Conservation (phyloP, 2,113 vertebrate species). For the Antennarius striatus region DNA sequence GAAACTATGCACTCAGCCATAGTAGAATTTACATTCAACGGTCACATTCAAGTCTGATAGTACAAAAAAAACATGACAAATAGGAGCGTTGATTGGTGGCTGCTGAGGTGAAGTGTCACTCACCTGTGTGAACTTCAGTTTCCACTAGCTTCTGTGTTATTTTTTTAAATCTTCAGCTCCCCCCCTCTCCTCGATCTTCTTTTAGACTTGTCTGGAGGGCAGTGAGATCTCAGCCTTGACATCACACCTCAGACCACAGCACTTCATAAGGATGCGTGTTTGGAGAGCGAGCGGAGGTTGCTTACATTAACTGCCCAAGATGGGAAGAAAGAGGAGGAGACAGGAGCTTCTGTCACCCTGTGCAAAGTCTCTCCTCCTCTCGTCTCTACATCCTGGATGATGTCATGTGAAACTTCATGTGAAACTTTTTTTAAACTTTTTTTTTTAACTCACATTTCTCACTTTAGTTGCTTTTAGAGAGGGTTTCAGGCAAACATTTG, state of each 20-base stretch:
- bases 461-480: background rate
- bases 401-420: constrained; percentile 12
- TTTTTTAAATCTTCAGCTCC: background rate
- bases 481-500: background rate
- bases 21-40: background rate
- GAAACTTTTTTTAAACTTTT: background rate
- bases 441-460: background rate
- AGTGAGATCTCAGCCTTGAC: constrained; percentile 22
- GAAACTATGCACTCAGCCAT: constrained; percentile 43
- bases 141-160: background rate
- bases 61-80: background rate
- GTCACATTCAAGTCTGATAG: background rate
- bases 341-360: constrained; percentile 29
- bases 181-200: background rate
- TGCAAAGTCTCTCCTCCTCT: constrained; percentile 8
- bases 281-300: constrained; percentile 44
- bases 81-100: background rate
- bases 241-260: constrained; percentile 28
- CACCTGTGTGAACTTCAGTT: constrained; percentile 51
- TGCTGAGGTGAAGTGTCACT: constrained; percentile 23
- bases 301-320: constrained; percentile 53
- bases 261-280: constrained; percentile 46
- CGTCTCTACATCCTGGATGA: constrained; percentile 18
- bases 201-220: constrained; percentile 1
- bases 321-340: constrained; percentile 44